Evolutionary conservation across 2,113 vertebrate species (phyloP).

Genomic region (Microcebus ravelobensis): DNA sequence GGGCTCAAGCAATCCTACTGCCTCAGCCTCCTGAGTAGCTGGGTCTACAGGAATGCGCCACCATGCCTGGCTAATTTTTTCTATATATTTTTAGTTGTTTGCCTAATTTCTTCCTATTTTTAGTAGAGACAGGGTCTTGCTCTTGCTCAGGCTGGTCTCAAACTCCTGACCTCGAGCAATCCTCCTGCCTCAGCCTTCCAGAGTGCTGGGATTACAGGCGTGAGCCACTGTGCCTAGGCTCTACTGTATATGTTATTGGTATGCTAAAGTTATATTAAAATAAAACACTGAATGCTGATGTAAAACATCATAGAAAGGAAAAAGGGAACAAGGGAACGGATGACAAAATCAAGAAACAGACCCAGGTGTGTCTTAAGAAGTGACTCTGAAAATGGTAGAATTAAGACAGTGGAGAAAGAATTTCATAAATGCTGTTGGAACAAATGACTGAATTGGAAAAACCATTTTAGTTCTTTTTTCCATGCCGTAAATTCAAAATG

Average conservation of each 20-base stretch:
- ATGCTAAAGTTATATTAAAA: background rate
- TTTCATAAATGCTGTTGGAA: background rate
- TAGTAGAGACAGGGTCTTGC: no score
- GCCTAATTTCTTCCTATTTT: no score
- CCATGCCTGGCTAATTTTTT: no score
- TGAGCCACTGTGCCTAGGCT: no score
- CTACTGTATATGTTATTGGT: background rate
- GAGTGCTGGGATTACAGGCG: no score
- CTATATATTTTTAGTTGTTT: no score
- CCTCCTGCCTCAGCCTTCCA: no score
- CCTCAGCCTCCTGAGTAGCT: no score
- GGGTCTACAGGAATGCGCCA: no score
- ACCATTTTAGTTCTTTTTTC: background rate
- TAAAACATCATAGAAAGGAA: background rate
- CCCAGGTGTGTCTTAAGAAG: background rate
- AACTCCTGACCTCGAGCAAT: no score
- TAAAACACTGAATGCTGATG: background rate
- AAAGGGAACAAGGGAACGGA: background rate
- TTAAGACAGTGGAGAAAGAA: background rate
- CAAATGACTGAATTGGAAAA: constrained; percentile 37
- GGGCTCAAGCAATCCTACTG: no score
- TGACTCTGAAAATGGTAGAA: background rate
- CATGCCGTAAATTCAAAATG: background rate
- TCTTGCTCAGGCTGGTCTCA: no score
- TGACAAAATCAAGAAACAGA: background rate